Evolutionary conservation across 1,140 invertebrate species (phyloP).

Genomic region (Plutomurus gul): DNA sequence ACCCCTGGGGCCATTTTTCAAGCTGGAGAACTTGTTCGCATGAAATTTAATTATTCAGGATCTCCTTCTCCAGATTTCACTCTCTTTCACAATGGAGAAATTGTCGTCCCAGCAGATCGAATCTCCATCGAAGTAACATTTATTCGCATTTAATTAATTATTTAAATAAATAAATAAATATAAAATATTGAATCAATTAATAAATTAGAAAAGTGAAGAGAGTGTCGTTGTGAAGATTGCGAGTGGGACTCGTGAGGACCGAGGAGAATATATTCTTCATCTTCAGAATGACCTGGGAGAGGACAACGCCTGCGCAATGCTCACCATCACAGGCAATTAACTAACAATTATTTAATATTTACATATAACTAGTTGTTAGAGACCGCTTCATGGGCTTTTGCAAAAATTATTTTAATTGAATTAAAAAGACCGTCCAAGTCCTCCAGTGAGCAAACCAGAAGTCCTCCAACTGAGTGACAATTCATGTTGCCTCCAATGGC

Average conservation of each 20-base stretch:
- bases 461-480: conserved; percentile 46
- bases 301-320: conserved; percentile 76
- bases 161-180: neutral
- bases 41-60: conserved; percentile 88
- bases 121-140: conserved; percentile 35
- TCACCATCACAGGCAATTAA: conserved; percentile 78
- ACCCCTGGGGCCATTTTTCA: neutral
- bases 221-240: conserved; percentile 70
- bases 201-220: conserved; percentile 9
- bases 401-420: neutral
- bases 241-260: conserved; percentile 72
- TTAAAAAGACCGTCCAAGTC: conserved; percentile 73
- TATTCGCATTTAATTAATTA: neutral
- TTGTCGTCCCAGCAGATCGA: conserved; percentile 55
- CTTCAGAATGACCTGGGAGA: conserved; percentile 81
- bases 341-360: too few relatives aligned
- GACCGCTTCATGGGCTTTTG: too few relatives aligned
- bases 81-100: conserved; percentile 85
- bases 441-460: conserved; percentile 74
- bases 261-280: conserved; percentile 82
- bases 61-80: conserved; percentile 75
- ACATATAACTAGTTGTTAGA: too few relatives aligned
- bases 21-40: conserved; percentile 79
- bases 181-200: neutral
- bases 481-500: conserved; percentile 71